phyloP scores from a whole-genome alignment of 92 coral and sea anemone genomes.

The Hydrozoanthus gracilis region DNA sequence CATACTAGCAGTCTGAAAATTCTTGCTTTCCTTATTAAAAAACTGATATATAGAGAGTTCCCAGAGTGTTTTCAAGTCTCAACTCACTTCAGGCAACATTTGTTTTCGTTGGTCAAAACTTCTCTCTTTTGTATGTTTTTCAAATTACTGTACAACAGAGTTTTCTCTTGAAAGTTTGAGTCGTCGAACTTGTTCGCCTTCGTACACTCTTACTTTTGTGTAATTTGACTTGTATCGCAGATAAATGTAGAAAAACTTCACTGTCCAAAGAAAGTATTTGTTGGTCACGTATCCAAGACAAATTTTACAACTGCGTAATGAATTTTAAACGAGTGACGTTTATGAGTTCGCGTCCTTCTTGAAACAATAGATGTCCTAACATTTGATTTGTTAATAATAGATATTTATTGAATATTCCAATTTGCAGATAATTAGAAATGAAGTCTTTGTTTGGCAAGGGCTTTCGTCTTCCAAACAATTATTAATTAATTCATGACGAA shows the following conservation, averaged over 20 bases:
- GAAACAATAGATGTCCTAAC: background rate
- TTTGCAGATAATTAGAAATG: constrained; percentile 20
- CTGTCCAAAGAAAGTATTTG: background rate
- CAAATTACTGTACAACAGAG: background rate
- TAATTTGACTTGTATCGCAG: background rate
- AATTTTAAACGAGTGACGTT: background rate
- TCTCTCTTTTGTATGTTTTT: background rate
- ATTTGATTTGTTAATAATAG: constrained; percentile 18
- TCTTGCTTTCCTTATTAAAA: background rate
- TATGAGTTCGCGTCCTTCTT: constrained; percentile 25
- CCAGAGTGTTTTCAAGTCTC: background rate
- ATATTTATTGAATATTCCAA: constrained; percentile 11
- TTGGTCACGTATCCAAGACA: background rate
- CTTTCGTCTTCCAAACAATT: constrained; percentile 5
- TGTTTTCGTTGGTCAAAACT: background rate
- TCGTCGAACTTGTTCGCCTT: background rate
- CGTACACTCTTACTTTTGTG: background rate
- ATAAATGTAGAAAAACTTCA: background rate
- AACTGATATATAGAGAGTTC: background rate
- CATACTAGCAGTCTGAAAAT: background rate
- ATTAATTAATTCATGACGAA: background rate
- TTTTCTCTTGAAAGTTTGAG: background rate
- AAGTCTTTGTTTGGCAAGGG: background rate
- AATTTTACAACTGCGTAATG: background rate
- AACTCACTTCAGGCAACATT: background rate